These are phyloP conservation scores for Elaeidobius kamerunicus DNA, from an alignment of 2,888 invertebrate genomes.

Conservation along the genomic window DNA sequence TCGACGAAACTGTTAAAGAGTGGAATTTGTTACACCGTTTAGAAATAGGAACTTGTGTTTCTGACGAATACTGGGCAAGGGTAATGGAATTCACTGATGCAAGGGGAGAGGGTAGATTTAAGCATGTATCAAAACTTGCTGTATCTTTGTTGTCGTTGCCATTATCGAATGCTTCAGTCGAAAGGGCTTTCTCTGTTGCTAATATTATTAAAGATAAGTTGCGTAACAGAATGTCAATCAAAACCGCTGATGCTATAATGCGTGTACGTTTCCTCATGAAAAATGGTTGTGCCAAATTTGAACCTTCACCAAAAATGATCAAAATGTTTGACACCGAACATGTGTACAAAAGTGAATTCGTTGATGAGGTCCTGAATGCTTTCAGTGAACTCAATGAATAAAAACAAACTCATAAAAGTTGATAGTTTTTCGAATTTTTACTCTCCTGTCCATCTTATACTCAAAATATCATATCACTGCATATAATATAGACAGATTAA, in stretches of 20 bases:
- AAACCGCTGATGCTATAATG: neutral
- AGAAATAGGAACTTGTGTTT: neutral
- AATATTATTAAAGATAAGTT: neutral
- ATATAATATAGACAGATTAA: too few species aligned
- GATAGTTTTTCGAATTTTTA: too few species aligned
- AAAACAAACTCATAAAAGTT: too few species aligned
- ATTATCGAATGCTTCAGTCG: neutral
- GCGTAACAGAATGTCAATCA: neutral
- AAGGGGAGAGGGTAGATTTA: neutral
- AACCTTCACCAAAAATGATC: neutral
- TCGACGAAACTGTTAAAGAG: neutral
- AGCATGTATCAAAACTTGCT: neutral
- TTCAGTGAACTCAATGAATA: too few species aligned
- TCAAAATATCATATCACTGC: too few species aligned
- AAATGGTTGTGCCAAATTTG: neutral
- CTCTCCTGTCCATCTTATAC: too few species aligned
- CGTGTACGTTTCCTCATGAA: neutral
- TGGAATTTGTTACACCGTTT: neutral
- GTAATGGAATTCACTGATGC: neutral
- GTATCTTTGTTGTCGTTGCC: neutral
- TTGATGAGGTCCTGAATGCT: too few species aligned
- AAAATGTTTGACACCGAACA: neutral
- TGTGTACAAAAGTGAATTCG: neutral
- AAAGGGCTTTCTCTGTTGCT: neutral
- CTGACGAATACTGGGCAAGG: neutral